phyloP scores from a whole-genome alignment of 2,888 invertebrate genomes.

The Dryocosmus kuriphilus region DNA sequence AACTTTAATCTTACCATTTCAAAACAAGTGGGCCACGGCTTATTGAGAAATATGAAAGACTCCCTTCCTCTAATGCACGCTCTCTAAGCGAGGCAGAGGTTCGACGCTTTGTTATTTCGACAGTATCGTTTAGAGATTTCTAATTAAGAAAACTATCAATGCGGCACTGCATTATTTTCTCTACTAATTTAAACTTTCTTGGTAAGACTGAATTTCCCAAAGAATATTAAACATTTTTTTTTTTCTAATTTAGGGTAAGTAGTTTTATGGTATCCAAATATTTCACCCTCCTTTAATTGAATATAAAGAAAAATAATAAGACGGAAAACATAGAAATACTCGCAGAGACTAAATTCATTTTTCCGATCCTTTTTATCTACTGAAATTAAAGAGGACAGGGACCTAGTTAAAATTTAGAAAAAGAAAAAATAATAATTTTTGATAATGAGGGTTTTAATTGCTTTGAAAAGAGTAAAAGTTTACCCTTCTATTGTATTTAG shows the following conservation, averaged over 20 bases:
- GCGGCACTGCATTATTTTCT: not conserved
- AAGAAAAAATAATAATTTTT: not conserved
- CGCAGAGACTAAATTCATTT: not conserved
- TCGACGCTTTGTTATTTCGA: too few species aligned
- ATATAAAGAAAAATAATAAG: not conserved
- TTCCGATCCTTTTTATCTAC: not conserved
- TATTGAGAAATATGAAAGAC: too few species aligned
- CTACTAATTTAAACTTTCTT: not conserved
- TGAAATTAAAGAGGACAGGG: constrained; percentile 29
- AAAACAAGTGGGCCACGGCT: too few species aligned
- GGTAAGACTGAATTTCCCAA: not conserved
- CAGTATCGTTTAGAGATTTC: too few species aligned
- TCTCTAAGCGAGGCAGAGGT: too few species aligned
- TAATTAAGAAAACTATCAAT: too few species aligned
- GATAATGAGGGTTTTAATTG: not conserved
- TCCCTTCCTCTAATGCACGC: too few species aligned
- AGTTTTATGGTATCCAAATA: not conserved
- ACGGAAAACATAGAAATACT: not conserved
- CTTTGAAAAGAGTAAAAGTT: not conserved
- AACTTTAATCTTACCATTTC: too few species aligned
- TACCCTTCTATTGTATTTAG: constrained; percentile 4
- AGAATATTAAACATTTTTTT: not conserved
- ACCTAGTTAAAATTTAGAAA: constrained; percentile 48
- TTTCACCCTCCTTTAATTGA: not conserved
- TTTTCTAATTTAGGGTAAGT: not conserved